A percentile compares a stretch with the other conserved stretches of the same genome.
Evolutionary conservation across 2,113 vertebrate species (phyloP).

Genomic region (Copsychus sechellarum): DNA sequence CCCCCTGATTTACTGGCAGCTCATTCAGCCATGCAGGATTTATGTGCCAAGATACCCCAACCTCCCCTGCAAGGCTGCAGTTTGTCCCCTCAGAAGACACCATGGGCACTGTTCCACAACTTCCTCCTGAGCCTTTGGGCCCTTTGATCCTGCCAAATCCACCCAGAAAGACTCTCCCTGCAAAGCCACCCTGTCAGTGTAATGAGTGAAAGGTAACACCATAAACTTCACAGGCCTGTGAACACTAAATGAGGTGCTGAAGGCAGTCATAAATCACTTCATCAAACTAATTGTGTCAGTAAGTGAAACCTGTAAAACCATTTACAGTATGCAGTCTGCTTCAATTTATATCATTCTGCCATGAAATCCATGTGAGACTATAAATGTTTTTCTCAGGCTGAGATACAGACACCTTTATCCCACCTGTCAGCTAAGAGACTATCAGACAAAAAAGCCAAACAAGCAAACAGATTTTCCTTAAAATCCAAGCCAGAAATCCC

Average conservation of each 20-base stretch:
- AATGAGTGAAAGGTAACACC: constrained; percentile 4
- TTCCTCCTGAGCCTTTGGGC: constrained; percentile 33
- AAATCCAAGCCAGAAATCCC: neutral
- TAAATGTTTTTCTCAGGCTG: neutral
- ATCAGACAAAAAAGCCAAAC: too few relatives aligned
- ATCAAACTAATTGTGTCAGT: neutral
- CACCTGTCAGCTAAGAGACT: neutral
- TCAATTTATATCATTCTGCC: neutral
- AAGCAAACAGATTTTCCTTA: neutral
- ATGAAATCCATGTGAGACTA: neutral
- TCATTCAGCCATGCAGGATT: neutral
- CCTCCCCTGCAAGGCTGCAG: neutral
- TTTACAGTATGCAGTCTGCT: neutral
- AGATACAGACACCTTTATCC: neutral
- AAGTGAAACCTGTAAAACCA: neutral
- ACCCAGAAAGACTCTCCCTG: neutral
- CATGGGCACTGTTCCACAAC: neutral
- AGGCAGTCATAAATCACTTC: neutral
- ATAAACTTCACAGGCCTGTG: constrained; percentile 7
- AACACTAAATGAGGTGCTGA: constrained; percentile 1
- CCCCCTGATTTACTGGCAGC: neutral
- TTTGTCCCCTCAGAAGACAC: neutral
- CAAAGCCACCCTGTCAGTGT: neutral
- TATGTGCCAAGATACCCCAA: neutral
- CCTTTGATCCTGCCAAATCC: neutral